Evolutionary conservation across 2,888 invertebrate species (phyloP).

Genomic region (Oscheius sp.): DNA sequence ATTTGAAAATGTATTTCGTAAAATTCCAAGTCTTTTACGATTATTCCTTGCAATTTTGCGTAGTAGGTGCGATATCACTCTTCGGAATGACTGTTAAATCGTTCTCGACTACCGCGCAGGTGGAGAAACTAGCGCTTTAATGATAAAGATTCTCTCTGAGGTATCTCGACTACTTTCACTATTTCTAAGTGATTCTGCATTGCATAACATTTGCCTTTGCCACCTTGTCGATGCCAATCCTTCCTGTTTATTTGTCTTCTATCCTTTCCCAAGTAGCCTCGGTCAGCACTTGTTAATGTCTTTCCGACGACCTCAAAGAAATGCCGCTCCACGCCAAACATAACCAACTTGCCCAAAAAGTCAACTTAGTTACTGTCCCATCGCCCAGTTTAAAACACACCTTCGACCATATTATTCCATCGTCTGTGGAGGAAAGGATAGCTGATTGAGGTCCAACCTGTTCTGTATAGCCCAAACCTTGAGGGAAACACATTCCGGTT

Average conservation of each 20-base stretch:
- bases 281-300: conserved; percentile 13
- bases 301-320: not conserved
- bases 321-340: conserved; percentile 4
- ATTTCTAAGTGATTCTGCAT: too few relatives aligned
- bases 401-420: not conserved
- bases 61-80: too few relatives aligned
- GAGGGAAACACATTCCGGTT: conserved; percentile 1
- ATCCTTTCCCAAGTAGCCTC: not conserved
- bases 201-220: not conserved
- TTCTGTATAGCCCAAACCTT: conserved; percentile 19
- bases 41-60: too few relatives aligned
- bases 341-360: not conserved
- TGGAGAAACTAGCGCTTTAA: too few relatives aligned
- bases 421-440: not conserved
- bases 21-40: too few relatives aligned
- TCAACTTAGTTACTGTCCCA: not conserved
- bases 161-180: too few relatives aligned
- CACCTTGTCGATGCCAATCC: too few relatives aligned
- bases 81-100: too few relatives aligned
- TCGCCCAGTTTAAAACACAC: not conserved
- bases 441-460: conserved; percentile 22
- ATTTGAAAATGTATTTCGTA: too few relatives aligned
- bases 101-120: too few relatives aligned
- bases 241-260: conserved; percentile 14
- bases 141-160: too few relatives aligned